Percentiles rank a stretch among this genome's conserved stretches.
Evolutionary conservation across 2,113 vertebrate species (phyloP).

Genomic region (Bufo bufo): DNA sequence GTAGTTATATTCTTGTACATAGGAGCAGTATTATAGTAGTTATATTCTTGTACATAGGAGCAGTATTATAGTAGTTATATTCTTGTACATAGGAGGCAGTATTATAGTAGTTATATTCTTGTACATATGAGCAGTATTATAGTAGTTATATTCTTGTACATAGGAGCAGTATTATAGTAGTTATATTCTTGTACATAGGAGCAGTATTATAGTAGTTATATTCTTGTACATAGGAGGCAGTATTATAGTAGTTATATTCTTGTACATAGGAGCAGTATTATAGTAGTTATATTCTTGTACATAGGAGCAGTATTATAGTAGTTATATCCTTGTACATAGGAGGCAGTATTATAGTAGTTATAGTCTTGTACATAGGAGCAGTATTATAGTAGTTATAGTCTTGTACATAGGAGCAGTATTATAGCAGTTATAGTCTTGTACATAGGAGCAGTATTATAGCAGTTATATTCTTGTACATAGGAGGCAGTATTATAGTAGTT

Average conservation of each 20-base stretch:
- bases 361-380: neutral
- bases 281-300: conserved; percentile 10
- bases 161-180: no score
- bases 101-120: conserved; percentile 16
- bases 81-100: neutral
- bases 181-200: no score
- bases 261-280: conserved; percentile 6
- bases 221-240: neutral
- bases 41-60: conserved; percentile 3
- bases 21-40: conserved; percentile 10
- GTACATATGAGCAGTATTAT: neutral
- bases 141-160: neutral
- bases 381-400: conserved; percentile 7
- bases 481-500: conserved; percentile 3
- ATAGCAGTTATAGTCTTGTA: conserved; percentile 21
- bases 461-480: conserved; percentile 18
- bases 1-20: conserved; percentile 16
- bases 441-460: conserved; percentile 9
- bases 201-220: neutral
- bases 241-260: conserved; percentile 18
- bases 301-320: neutral
- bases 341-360: no score
- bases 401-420: neutral
- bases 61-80: conserved; percentile 11
- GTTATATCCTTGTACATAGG: no score